A percentile compares a stretch with the other conserved stretches of the same genome.
Evolutionary conservation across 2,797 vertebrate species (phyloP).

Genomic region (Podargus strigoides): DNA sequence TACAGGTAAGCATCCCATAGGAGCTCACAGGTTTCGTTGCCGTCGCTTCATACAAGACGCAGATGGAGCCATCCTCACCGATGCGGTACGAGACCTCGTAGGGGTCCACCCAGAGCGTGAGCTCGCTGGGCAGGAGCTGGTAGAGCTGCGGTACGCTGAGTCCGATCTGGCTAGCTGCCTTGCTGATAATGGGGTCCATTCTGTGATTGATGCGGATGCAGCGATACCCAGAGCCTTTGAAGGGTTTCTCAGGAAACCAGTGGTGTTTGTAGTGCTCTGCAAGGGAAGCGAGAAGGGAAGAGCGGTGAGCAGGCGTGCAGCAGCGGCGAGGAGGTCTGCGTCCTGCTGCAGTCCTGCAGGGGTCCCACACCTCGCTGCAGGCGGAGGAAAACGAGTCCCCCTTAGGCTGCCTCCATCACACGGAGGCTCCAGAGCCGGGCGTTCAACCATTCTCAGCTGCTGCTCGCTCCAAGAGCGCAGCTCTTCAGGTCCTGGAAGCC

Average conservation of each 20-base stretch:
- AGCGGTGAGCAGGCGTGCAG: neutral
- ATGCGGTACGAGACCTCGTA: constrained; percentile 86
- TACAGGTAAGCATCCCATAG: constrained; percentile 77
- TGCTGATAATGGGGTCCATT: constrained; percentile 84
- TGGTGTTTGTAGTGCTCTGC: constrained; percentile 85
- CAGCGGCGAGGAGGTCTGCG: neutral
- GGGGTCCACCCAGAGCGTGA: constrained; percentile 87
- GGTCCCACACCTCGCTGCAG: neutral
- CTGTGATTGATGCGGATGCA: constrained; percentile 86
- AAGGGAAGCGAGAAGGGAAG: neutral
- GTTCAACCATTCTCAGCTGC: rapidly evolving
- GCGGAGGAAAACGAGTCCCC: rapidly evolving
- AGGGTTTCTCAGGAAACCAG: constrained; percentile 84
- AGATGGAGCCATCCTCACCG: constrained; percentile 86
- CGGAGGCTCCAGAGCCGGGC: rapidly evolving
- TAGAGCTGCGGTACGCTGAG: constrained; percentile 77
- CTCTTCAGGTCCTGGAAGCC: neutral
- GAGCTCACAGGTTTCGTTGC: constrained; percentile 34
- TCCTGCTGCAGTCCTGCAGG: neutral
- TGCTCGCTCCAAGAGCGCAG: neutral
- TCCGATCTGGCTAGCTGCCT: constrained; percentile 77
- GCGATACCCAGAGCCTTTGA: constrained; percentile 86
- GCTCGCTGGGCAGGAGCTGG: constrained; percentile 80
- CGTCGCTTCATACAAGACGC: constrained; percentile 78
- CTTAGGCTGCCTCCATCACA: neutral